Conservation (phyloP, 2,113 vertebrate genomes). For the Melanotaenia duboulayi region DNA sequence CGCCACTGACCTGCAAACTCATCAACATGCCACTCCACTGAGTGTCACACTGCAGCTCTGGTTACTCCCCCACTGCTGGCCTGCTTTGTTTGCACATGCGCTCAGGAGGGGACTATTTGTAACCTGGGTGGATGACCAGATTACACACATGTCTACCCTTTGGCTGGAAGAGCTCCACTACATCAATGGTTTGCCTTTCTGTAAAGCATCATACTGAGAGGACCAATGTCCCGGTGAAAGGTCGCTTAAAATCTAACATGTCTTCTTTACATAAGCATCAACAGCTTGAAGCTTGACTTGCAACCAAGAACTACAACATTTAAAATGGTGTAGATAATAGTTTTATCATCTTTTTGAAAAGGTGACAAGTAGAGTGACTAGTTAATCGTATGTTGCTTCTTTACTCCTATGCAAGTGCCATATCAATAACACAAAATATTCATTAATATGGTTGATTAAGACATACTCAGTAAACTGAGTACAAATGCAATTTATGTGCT, state of each 20-base stretch:
- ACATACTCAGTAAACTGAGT: background rate
- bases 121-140: conserved; percentile 73
- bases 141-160: conserved; percentile 66
- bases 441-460: background rate
- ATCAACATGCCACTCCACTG: conserved; percentile 83
- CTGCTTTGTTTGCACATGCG: conserved; percentile 75
- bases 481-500: background rate
- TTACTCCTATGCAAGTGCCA: background rate
- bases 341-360: background rate
- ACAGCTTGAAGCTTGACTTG: conserved; percentile 1
- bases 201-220: conserved; percentile 45
- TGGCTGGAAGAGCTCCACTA: conserved; percentile 39
- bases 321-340: background rate
- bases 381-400: background rate
- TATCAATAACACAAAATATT: background rate
- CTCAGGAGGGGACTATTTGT: conserved; percentile 67
- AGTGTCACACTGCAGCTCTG: conserved; percentile 72
- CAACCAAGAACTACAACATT: background rate
- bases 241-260: conserved; percentile 10
- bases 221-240: conserved; percentile 21
- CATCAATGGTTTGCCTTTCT: conserved; percentile 54
- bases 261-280: conserved; percentile 6
- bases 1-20: conserved; percentile 82
- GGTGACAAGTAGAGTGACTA: background rate
- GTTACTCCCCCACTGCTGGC: conserved; percentile 68